Conservation (phyloP, 2,888 invertebrate species). For the Cetonia aurata region DNA sequence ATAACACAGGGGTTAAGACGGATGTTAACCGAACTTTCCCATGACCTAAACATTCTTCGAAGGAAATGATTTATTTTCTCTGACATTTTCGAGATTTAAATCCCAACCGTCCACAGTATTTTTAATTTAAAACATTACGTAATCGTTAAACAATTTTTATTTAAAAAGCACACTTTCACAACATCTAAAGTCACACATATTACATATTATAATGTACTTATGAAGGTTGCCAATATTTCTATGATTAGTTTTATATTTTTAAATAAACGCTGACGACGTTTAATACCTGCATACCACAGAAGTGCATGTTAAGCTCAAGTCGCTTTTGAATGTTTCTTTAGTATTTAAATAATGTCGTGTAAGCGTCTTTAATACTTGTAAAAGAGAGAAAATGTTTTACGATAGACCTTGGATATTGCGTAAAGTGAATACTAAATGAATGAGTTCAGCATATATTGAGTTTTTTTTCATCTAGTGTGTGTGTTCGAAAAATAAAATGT, state of each 20-base stretch:
- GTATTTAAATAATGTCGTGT: constrained; percentile 31
- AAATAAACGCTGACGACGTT: too few relatives aligned
- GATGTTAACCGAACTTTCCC: constrained; percentile 3
- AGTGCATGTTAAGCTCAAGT: neutral
- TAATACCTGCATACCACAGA: neutral
- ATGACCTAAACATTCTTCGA: neutral
- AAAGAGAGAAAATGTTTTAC: constrained; percentile 29
- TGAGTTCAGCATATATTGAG: neutral
- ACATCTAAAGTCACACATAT: neutral
- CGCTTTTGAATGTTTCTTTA: neutral
- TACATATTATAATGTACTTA: neutral
- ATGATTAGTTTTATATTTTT: too few relatives aligned
- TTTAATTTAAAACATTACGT: constrained; percentile 16
- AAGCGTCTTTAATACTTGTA: constrained; percentile 18
- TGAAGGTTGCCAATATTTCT: too few relatives aligned
- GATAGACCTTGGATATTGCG: constrained; percentile 24
- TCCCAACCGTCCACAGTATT: too few relatives aligned
- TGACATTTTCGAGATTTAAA: too few relatives aligned
- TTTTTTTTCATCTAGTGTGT: neutral
- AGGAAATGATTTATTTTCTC: neutral
- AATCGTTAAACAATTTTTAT: neutral
- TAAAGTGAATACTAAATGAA: constrained; percentile 32
- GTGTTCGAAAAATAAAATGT: neutral
- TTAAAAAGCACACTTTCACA: neutral
- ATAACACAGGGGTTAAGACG: constrained; percentile 1